Conservation (phyloP, 2,797 vertebrate genomes). For the Huso huso region DNA sequence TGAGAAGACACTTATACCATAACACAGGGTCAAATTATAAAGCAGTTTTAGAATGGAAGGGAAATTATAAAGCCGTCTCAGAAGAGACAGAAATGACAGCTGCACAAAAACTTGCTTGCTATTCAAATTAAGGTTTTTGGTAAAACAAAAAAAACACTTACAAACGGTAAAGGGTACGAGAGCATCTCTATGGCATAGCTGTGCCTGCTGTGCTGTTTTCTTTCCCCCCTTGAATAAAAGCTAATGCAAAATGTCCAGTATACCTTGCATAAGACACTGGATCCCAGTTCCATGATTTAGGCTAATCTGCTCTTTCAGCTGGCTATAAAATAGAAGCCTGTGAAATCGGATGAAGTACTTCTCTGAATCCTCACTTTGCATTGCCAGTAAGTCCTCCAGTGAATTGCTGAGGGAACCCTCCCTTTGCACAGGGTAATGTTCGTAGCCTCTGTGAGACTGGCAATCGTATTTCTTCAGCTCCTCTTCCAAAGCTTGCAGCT, state of each 20-base stretch:
- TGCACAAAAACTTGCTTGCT: no score
- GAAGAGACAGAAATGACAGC: no score
- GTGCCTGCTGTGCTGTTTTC: no score
- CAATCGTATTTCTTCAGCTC: conserved; percentile 70
- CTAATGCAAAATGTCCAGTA: no score
- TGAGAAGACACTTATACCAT: no score
- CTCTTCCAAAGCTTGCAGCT: conserved; percentile 66
- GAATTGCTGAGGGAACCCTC: conserved; percentile 67
- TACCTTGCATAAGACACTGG: no score
- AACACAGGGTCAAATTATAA: no score
- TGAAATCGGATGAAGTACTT: no score
- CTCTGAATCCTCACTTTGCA: conserved; percentile 56
- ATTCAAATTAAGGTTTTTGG: not conserved
- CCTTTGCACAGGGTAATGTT: conserved; percentile 32
- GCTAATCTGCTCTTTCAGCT: not conserved
- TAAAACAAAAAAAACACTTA: not conserved
- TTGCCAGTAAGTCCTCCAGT: conserved; percentile 61
- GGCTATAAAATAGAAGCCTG: not conserved
- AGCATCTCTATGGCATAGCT: no score
- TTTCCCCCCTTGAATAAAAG: no score
- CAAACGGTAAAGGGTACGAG: not conserved
- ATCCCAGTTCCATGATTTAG: not conserved
- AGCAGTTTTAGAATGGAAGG: no score
- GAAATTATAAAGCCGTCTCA: no score
- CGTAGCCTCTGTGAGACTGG: conserved; percentile 35